Evolutionary conservation across 92 coral and sea anemone species (phyloP).

Genomic region (Paragorgia papillata): DNA sequence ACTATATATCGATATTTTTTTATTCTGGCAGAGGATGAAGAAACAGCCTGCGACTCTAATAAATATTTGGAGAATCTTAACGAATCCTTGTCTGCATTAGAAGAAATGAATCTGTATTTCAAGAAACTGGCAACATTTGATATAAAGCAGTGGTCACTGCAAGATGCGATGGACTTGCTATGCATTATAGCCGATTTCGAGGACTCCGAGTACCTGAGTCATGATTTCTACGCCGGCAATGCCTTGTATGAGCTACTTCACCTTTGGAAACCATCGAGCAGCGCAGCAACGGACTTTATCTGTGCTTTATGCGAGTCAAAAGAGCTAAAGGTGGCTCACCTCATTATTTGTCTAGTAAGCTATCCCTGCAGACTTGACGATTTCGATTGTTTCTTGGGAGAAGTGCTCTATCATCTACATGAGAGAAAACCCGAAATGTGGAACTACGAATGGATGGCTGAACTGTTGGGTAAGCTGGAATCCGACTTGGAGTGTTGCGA

Average conservation of each 20-base stretch:
- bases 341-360: conserved; percentile 29
- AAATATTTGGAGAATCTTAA: not conserved
- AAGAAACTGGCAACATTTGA: conserved; percentile 28
- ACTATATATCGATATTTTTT: no score
- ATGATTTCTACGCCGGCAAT: conserved; percentile 22
- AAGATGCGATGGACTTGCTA: conserved; percentile 23
- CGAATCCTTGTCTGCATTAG: conserved; percentile 24
- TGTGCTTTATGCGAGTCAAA: conserved; percentile 16
- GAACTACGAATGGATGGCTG: conserved; percentile 73
- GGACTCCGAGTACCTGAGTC: conserved; percentile 13
- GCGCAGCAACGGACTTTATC: conserved; percentile 14
- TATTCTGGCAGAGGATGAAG: conserved; percentile 11
- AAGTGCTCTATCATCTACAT: conserved; percentile 13
- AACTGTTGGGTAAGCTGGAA: conserved; percentile 74
- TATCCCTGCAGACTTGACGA: conserved; percentile 33
- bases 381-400: conserved; percentile 39
- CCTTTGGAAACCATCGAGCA: conserved; percentile 33
- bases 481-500: conserved; percentile 70
- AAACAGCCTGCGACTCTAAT: conserved; percentile 5
- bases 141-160: conserved; percentile 21
- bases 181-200: conserved; percentile 27
- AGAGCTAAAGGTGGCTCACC: conserved; percentile 27
- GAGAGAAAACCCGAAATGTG: conserved; percentile 65
- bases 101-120: conserved; percentile 21
- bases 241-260: conserved; percentile 17